Evolutionary conservation across 2,113 vertebrate genomes (phyloP), one percentile per base, ranked within the genome.

Genomic region (Mola mola): DNA sequence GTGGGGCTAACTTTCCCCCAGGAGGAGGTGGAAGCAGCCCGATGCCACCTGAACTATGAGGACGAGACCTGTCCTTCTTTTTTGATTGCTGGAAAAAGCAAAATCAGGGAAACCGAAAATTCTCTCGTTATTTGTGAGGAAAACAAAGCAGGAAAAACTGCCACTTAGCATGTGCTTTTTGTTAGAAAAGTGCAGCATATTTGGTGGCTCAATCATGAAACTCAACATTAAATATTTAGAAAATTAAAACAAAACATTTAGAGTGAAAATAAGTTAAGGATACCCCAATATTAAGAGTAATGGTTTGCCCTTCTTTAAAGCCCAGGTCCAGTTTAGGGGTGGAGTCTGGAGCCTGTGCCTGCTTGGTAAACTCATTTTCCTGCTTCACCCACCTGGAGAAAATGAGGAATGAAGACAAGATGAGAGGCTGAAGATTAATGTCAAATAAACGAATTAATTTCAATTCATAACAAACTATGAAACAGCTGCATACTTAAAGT

Each of bases 271-370:
- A n/a, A n/a, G n/a, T n/a, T n/a, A 38, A 41, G 8, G 6, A 80
- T 89, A 99, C 97, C 93, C 96, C 97, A 37, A 99, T 99, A 81
- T 96, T 98, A 40, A 99, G 88, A 66, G 96, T 98, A 75, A 99
- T 98, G 28, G 97, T 99, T 83, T 99, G 96, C 26, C 97, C 97
- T 82, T 98, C 97, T 90, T 99, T 99, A 84, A 99, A 99, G 24
- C 97, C 96, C 21, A 99, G 89, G 79, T 98, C 95, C 78, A 97
- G 89, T 76, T 96, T 97, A 16, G 96, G 96, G 66, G 93, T 92
- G n/a, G 75, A 80, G 72, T 96, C 95, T 80, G 92, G 90, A 68
- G 93, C 88, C 80, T 94, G 94, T 33, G 93, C 94, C 70, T 97
- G 95, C 79, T 93, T 95, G 48, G 83, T 94, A 29, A 97, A 90